Conservation (phyloP, 2,888 invertebrate genomes). For the Crossocerus cetratus region DNA sequence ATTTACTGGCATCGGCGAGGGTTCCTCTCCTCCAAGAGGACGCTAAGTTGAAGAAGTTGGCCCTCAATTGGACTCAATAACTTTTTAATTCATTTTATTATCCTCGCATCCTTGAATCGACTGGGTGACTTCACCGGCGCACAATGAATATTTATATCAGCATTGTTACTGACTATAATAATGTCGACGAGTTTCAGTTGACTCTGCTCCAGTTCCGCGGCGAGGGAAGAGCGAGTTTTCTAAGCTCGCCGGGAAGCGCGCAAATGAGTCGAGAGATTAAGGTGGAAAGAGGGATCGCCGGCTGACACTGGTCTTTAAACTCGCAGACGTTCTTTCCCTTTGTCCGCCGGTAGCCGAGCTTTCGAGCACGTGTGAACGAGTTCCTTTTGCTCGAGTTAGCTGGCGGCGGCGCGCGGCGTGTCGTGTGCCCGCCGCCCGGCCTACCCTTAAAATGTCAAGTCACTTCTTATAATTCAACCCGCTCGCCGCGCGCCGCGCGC, state of each 20-base stretch:
- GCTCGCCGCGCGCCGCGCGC: too few species aligned
- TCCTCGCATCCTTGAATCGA: too few species aligned
- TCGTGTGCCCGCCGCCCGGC: not conserved
- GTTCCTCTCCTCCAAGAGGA: too few species aligned
- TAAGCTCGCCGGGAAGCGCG: not conserved
- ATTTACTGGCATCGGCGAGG: slow-evolving; percentile 7
- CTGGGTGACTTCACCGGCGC: too few species aligned
- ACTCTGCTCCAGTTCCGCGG: too few species aligned
- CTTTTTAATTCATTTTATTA: too few species aligned
- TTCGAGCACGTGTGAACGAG: slow-evolving; percentile 46
- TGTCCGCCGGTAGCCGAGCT: slow-evolving; percentile 30
- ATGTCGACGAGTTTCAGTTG: too few species aligned
- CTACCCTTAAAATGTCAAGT: slow-evolving; percentile 3
- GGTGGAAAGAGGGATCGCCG: slow-evolving; percentile 42
- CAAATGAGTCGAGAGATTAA: not conserved
- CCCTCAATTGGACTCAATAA: too few species aligned
- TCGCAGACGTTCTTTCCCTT: slow-evolving; percentile 34
- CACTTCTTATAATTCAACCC: not conserved
- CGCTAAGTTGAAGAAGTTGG: too few species aligned
- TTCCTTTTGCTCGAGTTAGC: slow-evolving; percentile 6
- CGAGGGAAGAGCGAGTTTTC: too few species aligned
- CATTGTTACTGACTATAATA: too few species aligned
- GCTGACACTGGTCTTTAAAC: slow-evolving; percentile 46
- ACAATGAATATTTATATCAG: too few species aligned
- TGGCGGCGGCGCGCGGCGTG: not conserved